phyloP scores from a whole-genome alignment of 2,113 vertebrate genomes.

The Bettongia penicillata region DNA sequence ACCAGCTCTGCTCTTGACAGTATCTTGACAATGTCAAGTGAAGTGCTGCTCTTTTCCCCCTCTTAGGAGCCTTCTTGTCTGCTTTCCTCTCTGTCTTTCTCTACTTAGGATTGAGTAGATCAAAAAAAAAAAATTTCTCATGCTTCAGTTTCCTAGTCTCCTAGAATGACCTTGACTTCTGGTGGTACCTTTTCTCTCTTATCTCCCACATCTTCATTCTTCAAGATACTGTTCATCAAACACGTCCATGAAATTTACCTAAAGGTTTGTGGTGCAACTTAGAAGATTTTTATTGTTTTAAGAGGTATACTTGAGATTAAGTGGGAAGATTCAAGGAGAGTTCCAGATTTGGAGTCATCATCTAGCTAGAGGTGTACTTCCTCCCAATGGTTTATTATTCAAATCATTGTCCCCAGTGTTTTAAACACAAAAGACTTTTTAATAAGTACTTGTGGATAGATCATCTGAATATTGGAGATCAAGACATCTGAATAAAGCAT shows the following conservation, averaged over 20 bases:
- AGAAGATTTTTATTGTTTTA: background rate
- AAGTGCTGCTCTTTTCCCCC: background rate
- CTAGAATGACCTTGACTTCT: background rate
- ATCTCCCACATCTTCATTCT: background rate
- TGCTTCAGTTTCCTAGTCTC: background rate
- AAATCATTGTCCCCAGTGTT: background rate
- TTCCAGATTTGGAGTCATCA: too few species aligned
- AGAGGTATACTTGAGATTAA: background rate
- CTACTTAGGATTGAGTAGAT: background rate
- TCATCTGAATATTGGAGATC: background rate
- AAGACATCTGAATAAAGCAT: background rate
- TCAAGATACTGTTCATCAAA: conserved; percentile 1
- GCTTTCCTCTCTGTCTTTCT: background rate
- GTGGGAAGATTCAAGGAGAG: too few species aligned
- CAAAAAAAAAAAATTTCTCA: background rate
- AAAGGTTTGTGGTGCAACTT: background rate
- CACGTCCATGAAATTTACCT: background rate
- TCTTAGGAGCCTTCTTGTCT: background rate
- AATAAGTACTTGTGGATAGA: background rate
- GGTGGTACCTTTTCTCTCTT: background rate
- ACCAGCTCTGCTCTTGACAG: background rate
- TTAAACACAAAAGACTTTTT: background rate
- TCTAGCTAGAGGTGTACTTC: too few species aligned
- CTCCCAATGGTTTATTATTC: too few species aligned
- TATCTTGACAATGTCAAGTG: background rate